Percentiles rank a stretch among this genome's conserved stretches.
These are phyloP conservation scores for Mesembrinibis cayennensis DNA, from an alignment of 2,113 vertebrate species.

Conservation along the genomic window DNA sequence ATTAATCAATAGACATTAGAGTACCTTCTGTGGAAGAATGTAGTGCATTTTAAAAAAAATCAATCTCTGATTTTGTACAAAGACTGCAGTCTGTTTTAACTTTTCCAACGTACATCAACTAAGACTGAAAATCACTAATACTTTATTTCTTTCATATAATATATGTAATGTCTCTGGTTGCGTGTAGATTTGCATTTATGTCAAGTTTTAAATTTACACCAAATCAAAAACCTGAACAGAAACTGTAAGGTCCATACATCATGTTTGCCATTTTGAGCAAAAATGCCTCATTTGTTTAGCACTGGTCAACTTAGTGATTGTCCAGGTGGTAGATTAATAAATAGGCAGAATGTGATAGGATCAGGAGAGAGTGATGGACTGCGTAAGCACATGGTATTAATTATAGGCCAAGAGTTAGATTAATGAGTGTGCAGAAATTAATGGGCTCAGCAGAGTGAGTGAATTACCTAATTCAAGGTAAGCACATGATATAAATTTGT, in stretches of 20 bases:
- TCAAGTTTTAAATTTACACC: background rate
- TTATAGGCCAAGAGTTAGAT: background rate
- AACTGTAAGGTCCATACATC: background rate
- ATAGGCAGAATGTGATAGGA: background rate
- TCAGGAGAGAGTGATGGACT: background rate
- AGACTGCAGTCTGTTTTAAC: constrained; percentile 29
- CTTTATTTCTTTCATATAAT: background rate
- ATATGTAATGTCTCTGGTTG: background rate
- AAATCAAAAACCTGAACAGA: background rate
- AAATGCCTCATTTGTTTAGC: background rate
- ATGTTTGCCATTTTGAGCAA: background rate
- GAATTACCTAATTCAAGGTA: background rate
- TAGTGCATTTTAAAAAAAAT: constrained; percentile 32
- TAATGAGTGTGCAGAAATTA: background rate
- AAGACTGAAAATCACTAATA: constrained; percentile 31
- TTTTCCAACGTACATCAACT: constrained; percentile 13
- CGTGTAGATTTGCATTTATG: background rate
- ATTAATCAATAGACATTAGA: constrained; percentile 37
- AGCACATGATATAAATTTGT: background rate
- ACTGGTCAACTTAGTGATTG: background rate
- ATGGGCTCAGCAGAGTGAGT: background rate
- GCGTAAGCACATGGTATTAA: background rate
- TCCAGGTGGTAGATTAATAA: background rate
- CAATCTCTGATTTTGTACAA: constrained; percentile 43
- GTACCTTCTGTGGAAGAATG: constrained; percentile 7